Base-by-base conservation (phyloP, 2,113 vertebrate species). In the Rhinichthys klamathensis region DNA sequence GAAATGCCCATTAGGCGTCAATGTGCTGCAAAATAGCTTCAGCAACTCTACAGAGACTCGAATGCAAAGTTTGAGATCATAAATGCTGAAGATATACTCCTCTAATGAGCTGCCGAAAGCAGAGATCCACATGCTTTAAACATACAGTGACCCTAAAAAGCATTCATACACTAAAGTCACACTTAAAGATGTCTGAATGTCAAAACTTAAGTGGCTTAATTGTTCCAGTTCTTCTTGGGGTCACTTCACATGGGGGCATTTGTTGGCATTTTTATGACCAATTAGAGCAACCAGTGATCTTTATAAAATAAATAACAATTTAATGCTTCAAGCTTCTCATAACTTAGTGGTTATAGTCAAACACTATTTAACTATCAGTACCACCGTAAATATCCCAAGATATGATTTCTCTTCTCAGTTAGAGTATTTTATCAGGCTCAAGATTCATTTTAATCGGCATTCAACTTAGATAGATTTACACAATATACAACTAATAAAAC, bases 1-100 rank as follows among this genome's bases (percentile, higher is more conserved):
- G 61, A 85, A 85, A 85, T 72, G 77, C 23, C 75, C 75, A 85
- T 35, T 69, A 54, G 84, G 23, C 44, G 2, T 49, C 83, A 32
- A 80, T 63, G 38, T 46, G 35, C 78, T 65, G 58, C 78, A 80
- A 5, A 80, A 80, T 25, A 63, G 7, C 77, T 80, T 12, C 58
- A 27, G 78, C 2, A 30, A 27, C 25, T 30, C 78, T 65, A 12
- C 58, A 21, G 78, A 80, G 78, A 65, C 23, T 8, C 15, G 2
- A 61, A 30, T 35, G 21, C 74, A 56, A 51, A 9, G 6, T 44
- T 21, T 41, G n/a, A 25, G n/a, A 80, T 41, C n/a, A 80, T 44
- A 61, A 41, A 15, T 12, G 12, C 54, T n/a, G 38, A 35, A 80
- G 58, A 80, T 30, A 23, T 23, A 41, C 23, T 38, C 41, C 54